A percentile compares a stretch with the other conserved stretches of the same genome.
phyloP scores from a whole-genome alignment of 2,888 invertebrate genomes.

The Yponomeuta malinellus region DNA sequence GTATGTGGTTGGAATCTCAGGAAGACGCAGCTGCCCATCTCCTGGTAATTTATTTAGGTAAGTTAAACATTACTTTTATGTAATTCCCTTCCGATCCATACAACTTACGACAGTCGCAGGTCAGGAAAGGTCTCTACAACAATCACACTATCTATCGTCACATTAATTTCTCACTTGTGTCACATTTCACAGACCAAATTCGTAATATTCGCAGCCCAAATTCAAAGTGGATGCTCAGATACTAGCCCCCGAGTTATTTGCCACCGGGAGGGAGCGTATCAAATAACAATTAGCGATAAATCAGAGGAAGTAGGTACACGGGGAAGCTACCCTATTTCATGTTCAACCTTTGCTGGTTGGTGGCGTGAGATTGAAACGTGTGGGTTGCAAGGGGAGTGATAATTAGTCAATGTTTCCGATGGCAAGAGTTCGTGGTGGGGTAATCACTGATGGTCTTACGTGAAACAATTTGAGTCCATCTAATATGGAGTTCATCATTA shows the following conservation, averaged over 20 bases:
- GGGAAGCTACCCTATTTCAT: background rate
- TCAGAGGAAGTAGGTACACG: constrained; percentile 16
- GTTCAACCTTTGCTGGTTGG: background rate
- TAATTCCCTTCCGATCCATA: too few species aligned
- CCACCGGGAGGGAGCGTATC: constrained; percentile 17
- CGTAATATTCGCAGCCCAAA: background rate
- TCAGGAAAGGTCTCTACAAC: too few species aligned
- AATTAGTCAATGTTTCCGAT: background rate
- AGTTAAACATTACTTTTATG: too few species aligned
- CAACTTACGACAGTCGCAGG: too few species aligned
- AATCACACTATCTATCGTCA: too few species aligned
- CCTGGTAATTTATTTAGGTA: too few species aligned
- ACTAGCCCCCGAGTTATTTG: constrained; percentile 10
- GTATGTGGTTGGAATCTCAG: too few species aligned
- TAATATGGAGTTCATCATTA: too few species aligned
- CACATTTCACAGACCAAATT: background rate
- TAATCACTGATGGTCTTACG: too few species aligned
- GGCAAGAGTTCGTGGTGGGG: background rate
- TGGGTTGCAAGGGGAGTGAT: background rate
- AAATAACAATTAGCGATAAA: constrained; percentile 25
- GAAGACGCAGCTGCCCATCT: too few species aligned
- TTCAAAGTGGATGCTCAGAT: background rate
- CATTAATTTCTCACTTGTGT: background rate
- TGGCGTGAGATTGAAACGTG: background rate
- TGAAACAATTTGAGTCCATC: too few species aligned